Conservation (phyloP, 2,888 invertebrate genomes). For the Caenorhabditis sp. region DNA sequence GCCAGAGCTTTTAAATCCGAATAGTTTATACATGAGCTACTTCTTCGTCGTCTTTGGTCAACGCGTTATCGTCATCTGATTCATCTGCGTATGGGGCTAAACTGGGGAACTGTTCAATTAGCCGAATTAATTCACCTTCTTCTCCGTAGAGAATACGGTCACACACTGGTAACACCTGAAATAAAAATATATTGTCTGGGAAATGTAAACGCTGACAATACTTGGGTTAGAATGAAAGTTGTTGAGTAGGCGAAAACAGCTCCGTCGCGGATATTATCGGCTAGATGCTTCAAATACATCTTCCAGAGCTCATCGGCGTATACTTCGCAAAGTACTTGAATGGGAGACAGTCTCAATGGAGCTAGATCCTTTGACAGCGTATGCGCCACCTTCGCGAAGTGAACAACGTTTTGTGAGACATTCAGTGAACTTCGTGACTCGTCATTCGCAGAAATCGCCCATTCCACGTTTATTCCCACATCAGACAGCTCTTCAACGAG, state of each 20-base stretch:
- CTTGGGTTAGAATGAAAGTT: slow-evolving; percentile 71
- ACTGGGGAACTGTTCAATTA: slow-evolving; percentile 68
- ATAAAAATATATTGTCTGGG: neutral
- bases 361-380: slow-evolving; percentile 73
- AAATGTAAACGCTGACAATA: slow-evolving; percentile 1
- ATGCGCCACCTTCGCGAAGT: slow-evolving; percentile 72
- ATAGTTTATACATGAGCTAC: slow-evolving; percentile 69
- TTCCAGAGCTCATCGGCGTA: slow-evolving; percentile 74
- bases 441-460: slow-evolving; percentile 68
- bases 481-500: slow-evolving; percentile 80
- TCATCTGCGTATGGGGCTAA: slow-evolving; percentile 65
- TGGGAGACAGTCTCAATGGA: slow-evolving; percentile 66
- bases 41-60: slow-evolving; percentile 68
- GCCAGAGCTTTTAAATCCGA: too few relatives aligned
- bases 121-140: slow-evolving; percentile 57
- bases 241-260: slow-evolving; percentile 71
- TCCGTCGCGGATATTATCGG: slow-evolving; percentile 63
- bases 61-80: slow-evolving; percentile 56
- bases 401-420: slow-evolving; percentile 72
- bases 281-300: slow-evolving; percentile 69
- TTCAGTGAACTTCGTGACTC: slow-evolving; percentile 64
- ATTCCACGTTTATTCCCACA: slow-evolving; percentile 73
- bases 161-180: slow-evolving; percentile 73
- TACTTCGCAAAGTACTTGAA: slow-evolving; percentile 68
- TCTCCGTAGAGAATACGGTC: slow-evolving; percentile 62